Evolutionary conservation across 2,113 vertebrate genomes (phyloP).

Genomic region (Pseudonaja textilis): DNA sequence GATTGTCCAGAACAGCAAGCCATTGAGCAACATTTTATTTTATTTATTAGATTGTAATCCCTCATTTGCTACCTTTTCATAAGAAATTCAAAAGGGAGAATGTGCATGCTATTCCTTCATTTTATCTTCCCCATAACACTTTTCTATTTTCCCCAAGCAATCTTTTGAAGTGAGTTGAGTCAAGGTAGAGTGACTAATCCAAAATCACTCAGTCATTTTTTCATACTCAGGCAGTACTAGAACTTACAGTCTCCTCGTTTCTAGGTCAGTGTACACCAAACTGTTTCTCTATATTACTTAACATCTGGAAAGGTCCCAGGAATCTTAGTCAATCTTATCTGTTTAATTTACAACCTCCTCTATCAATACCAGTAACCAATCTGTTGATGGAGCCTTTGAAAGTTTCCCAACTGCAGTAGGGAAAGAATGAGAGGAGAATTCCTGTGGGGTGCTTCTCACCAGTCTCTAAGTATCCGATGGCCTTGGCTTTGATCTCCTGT

Average conservation of each 20-base stretch:
- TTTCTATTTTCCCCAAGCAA: background rate
- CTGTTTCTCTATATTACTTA: background rate
- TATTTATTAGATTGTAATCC: too few species aligned
- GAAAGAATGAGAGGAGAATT: background rate
- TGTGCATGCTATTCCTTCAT: background rate
- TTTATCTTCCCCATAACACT: background rate
- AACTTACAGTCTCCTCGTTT: background rate
- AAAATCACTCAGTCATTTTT: background rate
- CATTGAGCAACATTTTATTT: background rate
- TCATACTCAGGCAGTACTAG: background rate
- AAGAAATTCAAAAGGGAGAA: background rate
- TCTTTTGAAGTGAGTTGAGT: too few species aligned
- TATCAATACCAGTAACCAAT: background rate
- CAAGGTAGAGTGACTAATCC: background rate
- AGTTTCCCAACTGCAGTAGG: too few species aligned
- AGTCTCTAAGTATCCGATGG: conserved; percentile 68
- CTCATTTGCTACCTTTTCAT: too few species aligned
- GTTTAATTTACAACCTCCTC: background rate
- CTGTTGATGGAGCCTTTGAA: background rate
- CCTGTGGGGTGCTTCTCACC: background rate
- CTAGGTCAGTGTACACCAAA: background rate
- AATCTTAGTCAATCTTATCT: background rate
- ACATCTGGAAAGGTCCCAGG: background rate
- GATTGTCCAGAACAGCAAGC: background rate
- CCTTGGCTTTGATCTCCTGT: conserved; percentile 68